phyloP scores from a whole-genome alignment of 2,888 invertebrate species.

The Agrypnus murinus region DNA sequence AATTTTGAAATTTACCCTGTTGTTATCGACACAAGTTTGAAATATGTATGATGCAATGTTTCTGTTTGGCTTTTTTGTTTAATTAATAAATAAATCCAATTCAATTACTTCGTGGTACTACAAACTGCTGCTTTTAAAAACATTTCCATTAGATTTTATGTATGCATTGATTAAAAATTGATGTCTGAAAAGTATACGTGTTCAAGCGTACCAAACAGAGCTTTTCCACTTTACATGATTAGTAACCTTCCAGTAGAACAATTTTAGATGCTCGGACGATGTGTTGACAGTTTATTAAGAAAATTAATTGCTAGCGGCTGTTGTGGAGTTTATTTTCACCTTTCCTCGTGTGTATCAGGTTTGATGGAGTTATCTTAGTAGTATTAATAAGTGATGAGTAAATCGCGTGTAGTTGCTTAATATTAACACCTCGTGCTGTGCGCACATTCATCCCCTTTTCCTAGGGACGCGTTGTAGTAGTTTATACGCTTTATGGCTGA shows the following conservation, averaged over 20 bases:
- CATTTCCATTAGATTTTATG: too few species aligned
- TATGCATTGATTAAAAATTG: too few species aligned
- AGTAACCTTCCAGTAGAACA: constrained; percentile 1
- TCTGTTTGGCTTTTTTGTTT: too few species aligned
- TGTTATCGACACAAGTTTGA: too few species aligned
- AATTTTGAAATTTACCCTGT: too few species aligned
- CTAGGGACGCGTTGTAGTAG: constrained; percentile 5
- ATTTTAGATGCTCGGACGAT: constrained; percentile 15
- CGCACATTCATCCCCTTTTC: constrained; percentile 35
- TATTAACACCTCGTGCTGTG: constrained; percentile 40
- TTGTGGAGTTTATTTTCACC: constrained; percentile 21
- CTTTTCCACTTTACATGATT: background rate
- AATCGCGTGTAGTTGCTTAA: constrained; percentile 41
- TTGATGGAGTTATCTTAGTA: constrained; percentile 38
- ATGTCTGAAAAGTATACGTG: too few species aligned
- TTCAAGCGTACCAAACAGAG: background rate
- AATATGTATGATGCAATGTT: too few species aligned
- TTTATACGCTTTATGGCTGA: constrained; percentile 12
- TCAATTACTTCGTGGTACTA: too few species aligned
- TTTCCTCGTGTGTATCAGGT: constrained; percentile 15
- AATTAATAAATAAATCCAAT: too few species aligned
- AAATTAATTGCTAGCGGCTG: constrained; percentile 36
- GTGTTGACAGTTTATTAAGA: constrained; percentile 37
- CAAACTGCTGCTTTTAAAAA: too few species aligned
- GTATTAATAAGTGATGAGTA: constrained; percentile 42